phyloP scores from a whole-genome alignment of 2,113 vertebrate genomes.

The Murina feae region DNA sequence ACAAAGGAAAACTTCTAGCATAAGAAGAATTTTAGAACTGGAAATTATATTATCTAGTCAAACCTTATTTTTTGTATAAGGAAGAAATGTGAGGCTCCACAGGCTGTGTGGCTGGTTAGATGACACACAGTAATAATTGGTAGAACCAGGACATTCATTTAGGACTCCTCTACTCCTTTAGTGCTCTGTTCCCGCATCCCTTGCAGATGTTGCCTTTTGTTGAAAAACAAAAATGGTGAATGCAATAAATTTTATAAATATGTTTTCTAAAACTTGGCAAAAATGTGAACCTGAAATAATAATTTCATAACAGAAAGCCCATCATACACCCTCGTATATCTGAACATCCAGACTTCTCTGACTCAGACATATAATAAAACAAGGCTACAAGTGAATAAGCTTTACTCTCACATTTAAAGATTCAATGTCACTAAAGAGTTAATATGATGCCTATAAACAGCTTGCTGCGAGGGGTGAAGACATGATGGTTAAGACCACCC shows the following conservation, averaged over 20 bases:
- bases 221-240: neutral
- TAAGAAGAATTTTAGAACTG: neutral
- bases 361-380: neutral
- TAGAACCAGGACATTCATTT: neutral
- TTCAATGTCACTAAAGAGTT: neutral
- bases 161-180: neutral
- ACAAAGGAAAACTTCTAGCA: neutral
- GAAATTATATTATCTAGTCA: neutral
- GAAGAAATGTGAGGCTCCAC: neutral
- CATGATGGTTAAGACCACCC: neutral
- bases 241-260: neutral
- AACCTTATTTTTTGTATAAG: neutral
- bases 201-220: neutral
- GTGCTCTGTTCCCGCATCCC: neutral
- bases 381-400: neutral
- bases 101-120: neutral
- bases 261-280: neutral
- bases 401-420: neutral
- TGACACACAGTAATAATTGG: neutral
- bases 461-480: accelerated
- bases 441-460: neutral
- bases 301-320: neutral
- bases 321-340: neutral
- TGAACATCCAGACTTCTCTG: neutral
- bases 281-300: neutral